phyloP scores from a whole-genome alignment of 2,888 invertebrate genomes.

The Cynaeus angustus region DNA sequence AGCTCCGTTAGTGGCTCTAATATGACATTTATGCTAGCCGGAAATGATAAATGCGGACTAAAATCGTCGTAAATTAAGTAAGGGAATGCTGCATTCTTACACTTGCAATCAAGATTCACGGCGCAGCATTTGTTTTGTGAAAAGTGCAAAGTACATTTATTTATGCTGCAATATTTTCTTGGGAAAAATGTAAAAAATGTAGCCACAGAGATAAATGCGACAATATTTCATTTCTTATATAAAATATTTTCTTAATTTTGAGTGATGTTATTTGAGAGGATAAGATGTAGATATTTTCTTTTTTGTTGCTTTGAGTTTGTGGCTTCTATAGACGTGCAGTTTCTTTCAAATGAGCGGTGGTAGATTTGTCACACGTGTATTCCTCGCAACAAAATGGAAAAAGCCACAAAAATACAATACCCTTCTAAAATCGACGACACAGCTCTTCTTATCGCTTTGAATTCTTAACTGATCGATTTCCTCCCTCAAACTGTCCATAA shows the following conservation, averaged over 20 bases:
- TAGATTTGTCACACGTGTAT: too few relatives aligned
- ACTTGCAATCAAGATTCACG: constrained; percentile 5
- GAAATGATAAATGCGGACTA: not conserved
- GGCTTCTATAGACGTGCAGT: too few relatives aligned
- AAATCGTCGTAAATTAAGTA: not conserved
- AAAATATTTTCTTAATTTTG: too few relatives aligned
- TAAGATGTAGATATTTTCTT: too few relatives aligned
- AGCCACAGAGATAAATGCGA: too few relatives aligned
- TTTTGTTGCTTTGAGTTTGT: too few relatives aligned
- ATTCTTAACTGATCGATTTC: constrained; percentile 17
- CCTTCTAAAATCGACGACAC: not conserved
- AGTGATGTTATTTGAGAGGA: too few relatives aligned
- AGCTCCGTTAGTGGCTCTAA: not conserved
- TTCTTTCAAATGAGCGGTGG: too few relatives aligned
- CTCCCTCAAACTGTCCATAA: constrained; percentile 9
- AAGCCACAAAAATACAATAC: not conserved
- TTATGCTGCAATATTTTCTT: too few relatives aligned
- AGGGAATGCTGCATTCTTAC: constrained; percentile 1
- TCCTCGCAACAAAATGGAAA: too few relatives aligned
- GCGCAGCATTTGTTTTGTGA: not conserved
- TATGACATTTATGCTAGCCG: not conserved
- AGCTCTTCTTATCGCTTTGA: constrained; percentile 1
- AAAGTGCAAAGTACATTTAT: not conserved
- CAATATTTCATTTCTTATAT: too few relatives aligned
- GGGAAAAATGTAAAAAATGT: too few relatives aligned